Base-by-base conservation (phyloP, 2,797 vertebrate genomes). In the Podarcis siculus region DNA sequence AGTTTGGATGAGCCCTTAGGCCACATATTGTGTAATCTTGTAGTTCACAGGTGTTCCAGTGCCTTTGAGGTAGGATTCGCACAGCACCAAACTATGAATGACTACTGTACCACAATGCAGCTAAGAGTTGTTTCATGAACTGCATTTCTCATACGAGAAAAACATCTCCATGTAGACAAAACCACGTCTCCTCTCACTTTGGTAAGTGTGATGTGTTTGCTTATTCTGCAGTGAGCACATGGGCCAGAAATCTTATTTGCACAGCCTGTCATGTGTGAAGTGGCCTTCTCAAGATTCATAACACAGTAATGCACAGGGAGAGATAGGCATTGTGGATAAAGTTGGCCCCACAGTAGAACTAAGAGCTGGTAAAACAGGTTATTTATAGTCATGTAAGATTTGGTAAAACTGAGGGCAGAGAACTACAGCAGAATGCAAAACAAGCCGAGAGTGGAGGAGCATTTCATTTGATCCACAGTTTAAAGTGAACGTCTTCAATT, bases 371-470 rank as follows among this genome's bases (percentile, higher is more conserved):
- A 92, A 93, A 91, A 78, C 80, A 91, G 89, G 49, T 83, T 88
- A 92, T 89, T 94, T 90, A 91, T 90, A 92, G 94, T 95, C 72
- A 89, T 90, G 89, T 91, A 66, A 91, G 75, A 93, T 87, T 79
- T 83, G 0, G 4, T 91, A 82, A 82, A 3, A 61, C 87, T 90
- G 87, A 83, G 91, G 79, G 90, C 89, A 73, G 89, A 86, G 89
- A 91, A 0, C 85, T 86, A 79, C 89, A 90, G 85, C 80, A 87
- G 88, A 89, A 6, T 61, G 23, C 6, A 83, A 37, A 92, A 92
- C 82, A 91, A 66, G 64, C 49, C 49, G 13, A 55, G 61, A 64
- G 21, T 64, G 21, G 61, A 64, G 6, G 21, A 64, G 61, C 21
- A 64, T 23, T 64, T 64, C 17, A 8, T 64, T 64, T 64, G 61